Evolutionary conservation across 2,888 invertebrate genomes (phyloP).

Genomic region (Mythimna vitellina): DNA sequence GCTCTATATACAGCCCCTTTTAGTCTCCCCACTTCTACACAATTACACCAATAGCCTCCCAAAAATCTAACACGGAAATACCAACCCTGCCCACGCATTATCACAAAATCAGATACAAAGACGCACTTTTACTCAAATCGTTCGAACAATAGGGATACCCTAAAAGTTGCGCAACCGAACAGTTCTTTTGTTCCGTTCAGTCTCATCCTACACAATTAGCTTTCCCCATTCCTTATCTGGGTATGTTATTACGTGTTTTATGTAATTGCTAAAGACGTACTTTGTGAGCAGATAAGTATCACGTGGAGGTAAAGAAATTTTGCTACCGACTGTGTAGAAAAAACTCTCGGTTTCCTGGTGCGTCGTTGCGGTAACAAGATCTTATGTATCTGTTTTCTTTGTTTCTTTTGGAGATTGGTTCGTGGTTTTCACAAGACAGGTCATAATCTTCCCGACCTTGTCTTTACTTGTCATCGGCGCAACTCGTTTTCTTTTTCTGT

Average conservation of each 20-base stretch:
- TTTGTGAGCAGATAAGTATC: constrained; percentile 55
- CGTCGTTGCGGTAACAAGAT: neutral
- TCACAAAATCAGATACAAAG: constrained; percentile 28
- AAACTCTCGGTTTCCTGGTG: constrained; percentile 8
- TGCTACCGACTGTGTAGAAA: constrained; percentile 24
- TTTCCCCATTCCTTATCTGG: constrained; percentile 57
- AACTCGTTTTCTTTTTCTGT: no score
- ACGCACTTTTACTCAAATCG: constrained; percentile 53
- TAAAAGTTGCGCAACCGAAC: constrained; percentile 53
- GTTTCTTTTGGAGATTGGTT: neutral
- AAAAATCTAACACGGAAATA: constrained; percentile 17
- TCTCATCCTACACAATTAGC: constrained; percentile 61
- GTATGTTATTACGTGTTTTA: constrained; percentile 60
- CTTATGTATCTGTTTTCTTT: constrained; percentile 2
- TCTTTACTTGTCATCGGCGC: neutral
- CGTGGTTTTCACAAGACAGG: neutral
- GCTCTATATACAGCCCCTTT: neutral
- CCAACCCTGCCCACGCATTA: constrained; percentile 12
- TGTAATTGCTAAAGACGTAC: constrained; percentile 55
- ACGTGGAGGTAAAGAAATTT: constrained; percentile 43
- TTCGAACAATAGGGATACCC: constrained; percentile 53
- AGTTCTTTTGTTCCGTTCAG: constrained; percentile 63
- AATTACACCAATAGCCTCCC: neutral
- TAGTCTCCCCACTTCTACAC: neutral
- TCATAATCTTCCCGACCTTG: neutral